Percentiles rank a stretch among this genome's conserved stretches.
These are phyloP conservation scores for Auanema sp. DNA, from an alignment of 2,888 invertebrate species.

Conservation along the genomic window DNA sequence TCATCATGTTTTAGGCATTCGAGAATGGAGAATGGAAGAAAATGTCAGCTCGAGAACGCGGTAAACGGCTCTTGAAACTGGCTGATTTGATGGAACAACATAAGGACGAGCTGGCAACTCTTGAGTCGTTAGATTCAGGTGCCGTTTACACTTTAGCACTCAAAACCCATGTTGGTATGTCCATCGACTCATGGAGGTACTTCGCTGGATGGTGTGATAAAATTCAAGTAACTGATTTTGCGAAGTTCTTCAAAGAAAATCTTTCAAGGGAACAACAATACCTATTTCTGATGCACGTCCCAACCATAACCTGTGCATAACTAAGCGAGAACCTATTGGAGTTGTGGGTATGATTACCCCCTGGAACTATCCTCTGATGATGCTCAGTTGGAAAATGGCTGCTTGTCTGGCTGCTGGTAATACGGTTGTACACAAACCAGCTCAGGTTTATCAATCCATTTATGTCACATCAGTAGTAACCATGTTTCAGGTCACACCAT, in stretches of 20 bases:
- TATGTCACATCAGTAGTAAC: too few relatives aligned
- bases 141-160: slow-evolving; percentile 93
- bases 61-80: slow-evolving; percentile 79
- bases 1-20: slow-evolving; percentile 41
- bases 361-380: slow-evolving; percentile 98
- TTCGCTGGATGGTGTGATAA: slow-evolving; percentile 95
- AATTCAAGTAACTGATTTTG: slow-evolving; percentile 72
- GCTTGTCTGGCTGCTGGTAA: slow-evolving; percentile 94
- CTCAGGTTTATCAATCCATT: slow-evolving; percentile 72
- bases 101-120: slow-evolving; percentile 89
- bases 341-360: slow-evolving; percentile 91
- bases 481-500: slow-evolving; percentile 74
- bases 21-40: slow-evolving; percentile 83
- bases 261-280: slow-evolving; percentile 76
- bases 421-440: slow-evolving; percentile 92
- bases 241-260: neutral
- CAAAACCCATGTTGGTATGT: slow-evolving; percentile 96
- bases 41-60: slow-evolving; percentile 88
- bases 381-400: slow-evolving; percentile 98
- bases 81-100: slow-evolving; percentile 93
- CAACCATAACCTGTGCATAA: slow-evolving; percentile 83
- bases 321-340: slow-evolving; percentile 73
- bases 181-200: slow-evolving; percentile 92
- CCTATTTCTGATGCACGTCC: slow-evolving; percentile 90
- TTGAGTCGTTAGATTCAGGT: slow-evolving; percentile 89